phyloP scores from a whole-genome alignment of 2,888 invertebrate species.

The Archaeoteleia sp. region DNA sequence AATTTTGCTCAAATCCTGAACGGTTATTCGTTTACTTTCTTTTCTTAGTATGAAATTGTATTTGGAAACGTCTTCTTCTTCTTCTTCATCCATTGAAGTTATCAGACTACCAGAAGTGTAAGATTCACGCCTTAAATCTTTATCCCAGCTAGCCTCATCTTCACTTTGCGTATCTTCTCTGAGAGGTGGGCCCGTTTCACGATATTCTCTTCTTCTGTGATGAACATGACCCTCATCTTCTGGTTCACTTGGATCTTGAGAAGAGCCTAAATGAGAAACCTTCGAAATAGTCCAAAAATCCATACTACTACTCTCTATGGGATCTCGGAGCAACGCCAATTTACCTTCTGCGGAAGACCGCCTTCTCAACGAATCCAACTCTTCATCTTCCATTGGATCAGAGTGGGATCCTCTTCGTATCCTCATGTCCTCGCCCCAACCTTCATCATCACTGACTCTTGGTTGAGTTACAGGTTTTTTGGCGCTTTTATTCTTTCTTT shows the following conservation, averaged over 20 bases:
- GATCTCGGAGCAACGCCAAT: constrained; percentile 67
- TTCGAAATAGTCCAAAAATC: constrained; percentile 71
- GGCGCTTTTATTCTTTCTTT: constrained; percentile 32
- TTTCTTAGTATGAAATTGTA: constrained; percentile 64
- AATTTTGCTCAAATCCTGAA: constrained; percentile 68
- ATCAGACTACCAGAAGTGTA: constrained; percentile 61
- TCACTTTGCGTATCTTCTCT: constrained; percentile 60
- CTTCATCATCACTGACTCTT: constrained; percentile 68
- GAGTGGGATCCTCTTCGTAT: constrained; percentile 58
- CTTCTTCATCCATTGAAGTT: constrained; percentile 65
- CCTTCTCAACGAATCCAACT: constrained; percentile 61
- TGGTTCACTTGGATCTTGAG: constrained; percentile 66
- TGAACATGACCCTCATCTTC: constrained; percentile 62
- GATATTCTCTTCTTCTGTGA: constrained; percentile 58
- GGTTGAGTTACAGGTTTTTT: constrained; percentile 55
- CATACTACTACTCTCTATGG: constrained; percentile 64
- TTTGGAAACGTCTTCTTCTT: constrained; percentile 55
- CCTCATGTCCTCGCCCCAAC: constrained; percentile 68
- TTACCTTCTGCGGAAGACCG: constrained; percentile 72
- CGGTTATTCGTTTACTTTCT: constrained; percentile 63
- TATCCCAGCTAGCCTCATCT: constrained; percentile 56
- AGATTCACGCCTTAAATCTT: constrained; percentile 54
- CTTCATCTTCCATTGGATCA: constrained; percentile 59
- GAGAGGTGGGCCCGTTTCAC: constrained; percentile 59
- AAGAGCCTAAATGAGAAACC: constrained; percentile 65